phyloP scores from a whole-genome alignment of 37 sponge, comb jelly and placozoan species.

The Diacarnus erythraeanus region DNA sequence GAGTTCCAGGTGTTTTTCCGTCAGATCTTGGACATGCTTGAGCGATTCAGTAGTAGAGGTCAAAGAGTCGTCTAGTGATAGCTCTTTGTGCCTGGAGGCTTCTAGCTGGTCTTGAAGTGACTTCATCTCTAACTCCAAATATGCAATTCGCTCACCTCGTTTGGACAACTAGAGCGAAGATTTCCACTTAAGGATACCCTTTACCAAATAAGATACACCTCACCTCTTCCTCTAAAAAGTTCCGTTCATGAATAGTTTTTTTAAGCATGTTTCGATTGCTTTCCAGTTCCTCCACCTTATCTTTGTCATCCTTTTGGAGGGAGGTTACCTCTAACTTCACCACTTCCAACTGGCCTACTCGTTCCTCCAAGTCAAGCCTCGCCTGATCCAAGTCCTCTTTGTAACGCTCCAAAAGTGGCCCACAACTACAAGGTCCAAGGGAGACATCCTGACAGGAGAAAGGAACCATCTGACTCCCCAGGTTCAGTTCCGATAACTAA shows the following conservation, averaged over 20 bases:
- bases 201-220: no score
- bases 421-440: constrained; percentile 5
- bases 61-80: constrained; percentile 1
- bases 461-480: neutral
- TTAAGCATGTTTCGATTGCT: neutral
- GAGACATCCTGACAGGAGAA: constrained; percentile 10
- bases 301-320: neutral
- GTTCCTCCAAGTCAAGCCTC: neutral
- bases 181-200: no score
- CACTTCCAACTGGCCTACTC: neutral
- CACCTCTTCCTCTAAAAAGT: constrained; percentile 2
- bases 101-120: constrained; percentile 4
- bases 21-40: constrained; percentile 13
- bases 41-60: neutral
- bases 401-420: constrained; percentile 6
- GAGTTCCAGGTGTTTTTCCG: constrained; percentile 5
- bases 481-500: constrained; percentile 6
- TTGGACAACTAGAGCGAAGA: neutral
- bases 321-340: neutral
- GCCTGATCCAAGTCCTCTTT: constrained; percentile 9
- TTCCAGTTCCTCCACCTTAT: neutral
- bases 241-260: neutral
- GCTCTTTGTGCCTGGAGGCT: neutral
- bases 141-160: neutral
- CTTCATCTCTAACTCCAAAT: neutral